Percentiles rank a stretch among this genome's conserved stretches.
Evolutionary conservation across 2,888 invertebrate species (phyloP).

Genomic region (Euplagia quadripunctaria): DNA sequence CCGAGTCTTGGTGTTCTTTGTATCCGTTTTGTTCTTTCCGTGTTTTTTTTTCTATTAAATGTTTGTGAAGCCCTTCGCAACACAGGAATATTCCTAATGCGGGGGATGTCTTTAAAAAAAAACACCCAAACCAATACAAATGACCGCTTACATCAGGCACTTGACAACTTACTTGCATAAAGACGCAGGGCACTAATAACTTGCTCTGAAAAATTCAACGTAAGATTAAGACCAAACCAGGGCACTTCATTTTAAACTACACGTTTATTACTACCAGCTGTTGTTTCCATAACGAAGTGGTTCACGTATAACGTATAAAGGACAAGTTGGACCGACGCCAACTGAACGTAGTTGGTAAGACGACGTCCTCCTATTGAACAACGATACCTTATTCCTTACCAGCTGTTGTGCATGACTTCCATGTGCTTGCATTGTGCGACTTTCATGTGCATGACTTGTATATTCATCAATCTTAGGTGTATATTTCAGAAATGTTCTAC

Average conservation of each 20-base stretch:
- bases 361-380: slow-evolving; percentile 10
- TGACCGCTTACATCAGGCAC: too few species aligned
- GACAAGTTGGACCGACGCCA: slow-evolving; percentile 45
- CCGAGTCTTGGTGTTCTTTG: too few species aligned
- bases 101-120: too few species aligned
- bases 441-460: background rate
- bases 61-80: too few species aligned
- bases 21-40: too few species aligned
- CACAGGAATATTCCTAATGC: too few species aligned
- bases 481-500: too few species aligned
- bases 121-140: too few species aligned
- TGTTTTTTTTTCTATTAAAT: too few species aligned
- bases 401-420: background rate
- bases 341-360: slow-evolving; percentile 9
- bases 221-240: background rate
- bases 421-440: too few species aligned
- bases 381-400: slow-evolving; percentile 2
- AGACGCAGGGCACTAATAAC: background rate
- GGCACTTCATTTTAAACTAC: slow-evolving; percentile 20
- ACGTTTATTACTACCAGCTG: slow-evolving; percentile 44
- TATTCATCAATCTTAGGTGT: too few species aligned
- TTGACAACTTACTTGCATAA: background rate
- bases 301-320: slow-evolving; percentile 45
- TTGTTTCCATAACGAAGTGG: slow-evolving; percentile 46
- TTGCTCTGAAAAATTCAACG: background rate